Evolutionary conservation across 2,113 vertebrate genomes (phyloP).

Genomic region (Alligator sinensis): DNA sequence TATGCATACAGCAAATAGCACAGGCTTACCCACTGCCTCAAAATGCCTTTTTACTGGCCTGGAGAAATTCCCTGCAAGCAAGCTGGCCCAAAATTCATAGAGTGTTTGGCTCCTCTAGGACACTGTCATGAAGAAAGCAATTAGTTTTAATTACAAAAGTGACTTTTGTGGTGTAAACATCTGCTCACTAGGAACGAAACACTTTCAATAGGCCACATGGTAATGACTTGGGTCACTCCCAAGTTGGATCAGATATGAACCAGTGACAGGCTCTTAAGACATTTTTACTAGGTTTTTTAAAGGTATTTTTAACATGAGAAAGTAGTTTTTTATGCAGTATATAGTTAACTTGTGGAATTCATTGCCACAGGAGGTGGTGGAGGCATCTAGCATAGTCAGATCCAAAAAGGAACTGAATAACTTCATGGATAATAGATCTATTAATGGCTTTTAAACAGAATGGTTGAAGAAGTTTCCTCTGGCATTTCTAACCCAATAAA

Average conservation of each 20-base stretch:
- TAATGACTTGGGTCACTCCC: neutral
- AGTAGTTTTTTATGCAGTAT: no score
- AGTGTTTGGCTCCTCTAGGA: conserved; percentile 20
- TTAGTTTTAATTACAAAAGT: neutral
- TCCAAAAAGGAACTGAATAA: no score
- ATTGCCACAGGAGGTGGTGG: no score
- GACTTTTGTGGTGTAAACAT: conserved; percentile 59
- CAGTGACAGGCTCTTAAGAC: neutral
- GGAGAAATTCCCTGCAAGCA: conserved; percentile 13
- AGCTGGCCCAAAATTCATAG: conserved; percentile 1
- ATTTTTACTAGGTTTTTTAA: neutral
- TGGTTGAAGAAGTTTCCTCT: no score
- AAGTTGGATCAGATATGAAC: conserved; percentile 28
- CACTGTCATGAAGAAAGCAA: conserved; percentile 42
- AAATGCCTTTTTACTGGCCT: neutral
- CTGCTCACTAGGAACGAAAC: conserved; percentile 9
- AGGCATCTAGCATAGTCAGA: no score
- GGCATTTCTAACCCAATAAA: no score
- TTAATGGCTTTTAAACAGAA: no score
- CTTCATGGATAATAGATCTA: no score
- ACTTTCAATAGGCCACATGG: conserved; percentile 23
- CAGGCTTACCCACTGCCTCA: neutral
- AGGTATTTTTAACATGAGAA: no score
- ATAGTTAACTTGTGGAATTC: no score
- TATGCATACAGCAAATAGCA: neutral